Evolutionary conservation across 2,797 vertebrate species (phyloP).

Genomic region (Nyctalus aviator): DNA sequence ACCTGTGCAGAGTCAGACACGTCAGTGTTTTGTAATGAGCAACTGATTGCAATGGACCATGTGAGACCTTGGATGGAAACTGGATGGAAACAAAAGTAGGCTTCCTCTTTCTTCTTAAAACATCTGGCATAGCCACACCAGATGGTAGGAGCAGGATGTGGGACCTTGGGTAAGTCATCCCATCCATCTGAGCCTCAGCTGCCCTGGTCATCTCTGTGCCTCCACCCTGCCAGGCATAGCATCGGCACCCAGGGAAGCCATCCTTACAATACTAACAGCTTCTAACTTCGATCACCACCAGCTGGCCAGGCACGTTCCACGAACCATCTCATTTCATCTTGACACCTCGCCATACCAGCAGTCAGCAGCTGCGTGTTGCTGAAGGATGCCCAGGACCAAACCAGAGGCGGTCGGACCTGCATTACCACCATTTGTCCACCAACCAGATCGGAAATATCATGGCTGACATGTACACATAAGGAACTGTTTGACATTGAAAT

Average conservation of each 20-base stretch:
- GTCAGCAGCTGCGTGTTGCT: too few relatives aligned
- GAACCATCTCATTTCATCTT: not conserved
- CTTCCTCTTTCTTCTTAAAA: not conserved
- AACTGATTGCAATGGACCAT: not conserved
- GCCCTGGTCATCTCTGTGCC: not conserved
- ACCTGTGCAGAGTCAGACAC: too few relatives aligned
- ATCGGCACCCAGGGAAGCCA: not conserved
- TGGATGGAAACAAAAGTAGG: not conserved
- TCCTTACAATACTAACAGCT: fast-evolving
- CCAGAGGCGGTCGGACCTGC: too few relatives aligned
- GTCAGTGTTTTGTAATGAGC: not conserved
- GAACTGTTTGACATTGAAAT: too few relatives aligned
- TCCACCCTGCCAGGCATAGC: not conserved
- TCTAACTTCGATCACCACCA: not conserved
- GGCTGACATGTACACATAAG: too few relatives aligned
- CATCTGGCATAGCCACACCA: not conserved
- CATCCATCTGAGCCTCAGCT: not conserved
- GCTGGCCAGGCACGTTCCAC: fast-evolving
- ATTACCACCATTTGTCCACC: too few relatives aligned
- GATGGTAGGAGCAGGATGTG: not conserved
- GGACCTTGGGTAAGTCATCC: not conserved
- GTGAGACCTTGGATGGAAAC: not conserved
- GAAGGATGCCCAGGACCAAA: too few relatives aligned
- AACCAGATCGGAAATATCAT: too few relatives aligned
- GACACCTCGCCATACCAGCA: too few relatives aligned